Conservation (phyloP, 2,888 invertebrate genomes). For the Halictus ligatus region DNA sequence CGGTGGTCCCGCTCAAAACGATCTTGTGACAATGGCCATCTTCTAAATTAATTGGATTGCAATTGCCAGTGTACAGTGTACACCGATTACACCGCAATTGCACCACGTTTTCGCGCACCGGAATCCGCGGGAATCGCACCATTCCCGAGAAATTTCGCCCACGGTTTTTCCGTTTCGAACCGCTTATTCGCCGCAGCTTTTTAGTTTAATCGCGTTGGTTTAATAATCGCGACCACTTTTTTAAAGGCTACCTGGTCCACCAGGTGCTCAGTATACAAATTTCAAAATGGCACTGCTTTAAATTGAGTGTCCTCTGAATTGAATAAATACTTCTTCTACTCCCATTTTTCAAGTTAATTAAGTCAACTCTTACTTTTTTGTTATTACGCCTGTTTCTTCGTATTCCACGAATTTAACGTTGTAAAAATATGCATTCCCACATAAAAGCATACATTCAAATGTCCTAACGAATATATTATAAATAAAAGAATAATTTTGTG, state of each 20-base stretch:
- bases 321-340: too few relatives aligned
- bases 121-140: neutral
- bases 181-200: neutral
- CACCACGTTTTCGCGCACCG: neutral
- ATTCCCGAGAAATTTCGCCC: neutral
- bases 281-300: too few relatives aligned
- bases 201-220: neutral
- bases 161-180: neutral
- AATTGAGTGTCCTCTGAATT: too few relatives aligned
- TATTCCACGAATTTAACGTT: too few relatives aligned
- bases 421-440: too few relatives aligned
- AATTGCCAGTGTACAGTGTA: neutral
- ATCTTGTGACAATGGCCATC: conserved; percentile 35
- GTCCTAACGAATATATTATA: neutral
- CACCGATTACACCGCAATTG: conserved; percentile 14
- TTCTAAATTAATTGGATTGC: conserved; percentile 54
- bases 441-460: too few relatives aligned
- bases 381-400: too few relatives aligned
- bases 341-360: too few relatives aligned
- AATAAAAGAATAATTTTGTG: neutral
- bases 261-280: neutral
- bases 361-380: too few relatives aligned
- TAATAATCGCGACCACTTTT: neutral
- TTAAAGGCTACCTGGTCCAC: neutral
- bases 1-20: conserved; percentile 4